Base-by-base conservation (phyloP, 2,797 vertebrate genomes). In the Zonotrichia albicollis region DNA sequence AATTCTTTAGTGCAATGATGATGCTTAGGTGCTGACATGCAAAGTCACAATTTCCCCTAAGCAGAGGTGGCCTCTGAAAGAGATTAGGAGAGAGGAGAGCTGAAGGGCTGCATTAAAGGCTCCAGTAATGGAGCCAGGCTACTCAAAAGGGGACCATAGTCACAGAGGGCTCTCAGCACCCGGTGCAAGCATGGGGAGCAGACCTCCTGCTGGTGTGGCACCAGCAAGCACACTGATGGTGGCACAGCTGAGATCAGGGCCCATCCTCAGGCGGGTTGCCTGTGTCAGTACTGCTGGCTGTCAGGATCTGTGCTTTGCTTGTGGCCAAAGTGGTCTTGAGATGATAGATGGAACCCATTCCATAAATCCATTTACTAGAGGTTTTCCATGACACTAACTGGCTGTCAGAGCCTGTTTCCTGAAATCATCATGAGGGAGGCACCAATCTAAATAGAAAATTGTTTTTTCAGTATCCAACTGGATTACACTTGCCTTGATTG, bases 71-170 rank as follows among this genome's bases (percentile, higher is more conserved):
- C 25, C 25, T 73, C 58, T 53, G 64, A 48, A 89, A 66, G 51
- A 83, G 40, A 43, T 53, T 32, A 60, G 45, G 26, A 54, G 42
- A 78, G 51, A 90, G 22, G 36, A 70, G 65, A 26, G 29, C 38
- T 72, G 45, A 48, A 70, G 61, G 38, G 29, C 42, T 75, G 42
- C 36, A 11, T 50, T 22, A 34, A 27, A 84, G 42, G 21, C 16
- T n/a, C 23, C 1, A 4, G 34, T n/a, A 62, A 42, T 4, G 16
- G 21, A 67, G 8, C n/a, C 10, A 3, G 6, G 20, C 9, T n/a
- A 7, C 34, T 66, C 10, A 43, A 22, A 50, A 54, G 51, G 43
- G 48, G 81, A 34, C 25, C 26, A 9, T 0, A 60, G 25, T 11
- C 34, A 85, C 0, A 0, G 53, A 55, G 38, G n/a, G 12, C 42